These are phyloP conservation scores for Marronus borbonicus DNA, from an alignment of 2,888 invertebrate species.

Conservation along the genomic window DNA sequence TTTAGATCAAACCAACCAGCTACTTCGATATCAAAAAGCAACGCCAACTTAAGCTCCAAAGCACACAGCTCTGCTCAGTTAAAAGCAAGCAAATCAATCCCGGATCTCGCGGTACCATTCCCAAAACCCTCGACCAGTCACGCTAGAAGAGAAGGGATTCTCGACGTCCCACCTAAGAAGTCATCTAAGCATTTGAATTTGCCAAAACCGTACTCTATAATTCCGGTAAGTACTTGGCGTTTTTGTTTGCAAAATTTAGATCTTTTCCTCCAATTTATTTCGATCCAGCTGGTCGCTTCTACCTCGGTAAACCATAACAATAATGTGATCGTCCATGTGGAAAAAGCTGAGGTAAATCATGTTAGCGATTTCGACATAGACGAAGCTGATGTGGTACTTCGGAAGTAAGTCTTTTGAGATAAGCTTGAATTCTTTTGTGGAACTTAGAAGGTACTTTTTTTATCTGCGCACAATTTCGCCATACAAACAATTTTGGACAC, in stretches of 20 bases:
- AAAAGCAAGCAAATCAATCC: constrained; percentile 21
- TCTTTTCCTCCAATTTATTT: too few relatives aligned
- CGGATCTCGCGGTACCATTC: neutral
- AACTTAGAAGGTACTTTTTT: too few relatives aligned
- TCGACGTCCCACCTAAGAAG: neutral
- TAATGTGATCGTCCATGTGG: neutral
- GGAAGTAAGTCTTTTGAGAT: neutral
- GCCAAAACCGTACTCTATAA: constrained; percentile 3
- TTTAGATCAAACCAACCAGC: neutral
- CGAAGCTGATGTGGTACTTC: neutral
- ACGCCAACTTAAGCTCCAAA: constrained; percentile 18
- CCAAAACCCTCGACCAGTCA: neutral
- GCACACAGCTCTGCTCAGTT: neutral
- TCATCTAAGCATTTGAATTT: neutral
- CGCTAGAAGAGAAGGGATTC: neutral
- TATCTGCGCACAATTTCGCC: too few relatives aligned
- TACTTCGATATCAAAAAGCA: constrained; percentile 26
- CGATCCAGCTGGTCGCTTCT: neutral
- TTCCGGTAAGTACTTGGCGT: too few relatives aligned
- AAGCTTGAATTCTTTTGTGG: too few relatives aligned
- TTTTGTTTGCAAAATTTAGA: too few relatives aligned
- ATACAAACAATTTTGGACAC: too few relatives aligned
- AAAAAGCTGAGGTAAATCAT: neutral
- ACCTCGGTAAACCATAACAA: constrained; percentile 8
- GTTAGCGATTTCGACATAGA: neutral